Evolutionary conservation across 1,140 invertebrate genomes (phyloP), one percentile per base, ranked within the genome.

Genomic region (Daktulosphaira vitifoliae): DNA sequence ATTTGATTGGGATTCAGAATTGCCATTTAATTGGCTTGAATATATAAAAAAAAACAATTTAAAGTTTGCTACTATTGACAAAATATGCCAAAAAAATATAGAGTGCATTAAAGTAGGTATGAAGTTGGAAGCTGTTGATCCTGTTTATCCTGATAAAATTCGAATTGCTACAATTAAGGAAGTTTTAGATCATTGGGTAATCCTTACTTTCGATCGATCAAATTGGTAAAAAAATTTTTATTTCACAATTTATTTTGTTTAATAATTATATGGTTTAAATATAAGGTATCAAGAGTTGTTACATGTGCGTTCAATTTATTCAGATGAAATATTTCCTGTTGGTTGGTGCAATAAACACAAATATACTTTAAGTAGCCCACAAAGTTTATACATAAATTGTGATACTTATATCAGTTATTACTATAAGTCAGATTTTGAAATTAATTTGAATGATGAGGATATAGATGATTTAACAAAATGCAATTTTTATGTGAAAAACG

Each of bases 41-140:
- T 62, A 62, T 33, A 8, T 33, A 7, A 2, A 9, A 46, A 22
- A 13, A 13, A 46, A 46, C 0, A 4, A 48, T n/a, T n/a, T 2
- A 6, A 46, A 62, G 20, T 46, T 48, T 20, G 56, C 56, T 62
- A 1, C 0, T 20, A 25, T 62, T 33, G 18, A 62, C 15, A 62
- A 62, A 46, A 29, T 1, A 20, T 62, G 56, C 3, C 42, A 16
- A 18, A 44, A 33, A 62, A 20, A 29, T 1, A 48, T 33, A 8
- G 18, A 22, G 1, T 8, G n/a, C 29, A 4, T 62, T 48, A n/a
- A n/a, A 29, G 20, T 62, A 1, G 56, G 56, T 13, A 48, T 46
- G 42, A 62, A 62, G 29, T 6, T 62, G 15, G 56, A 62, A 62
- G 56, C 42, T 29, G 56, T 62, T 48, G 56, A 62, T 48, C 56